Evolutionary conservation across 37 sponge, comb jelly and placozoan genomes (phyloP).

Genomic region (Mnemiopsis leidyi): DNA sequence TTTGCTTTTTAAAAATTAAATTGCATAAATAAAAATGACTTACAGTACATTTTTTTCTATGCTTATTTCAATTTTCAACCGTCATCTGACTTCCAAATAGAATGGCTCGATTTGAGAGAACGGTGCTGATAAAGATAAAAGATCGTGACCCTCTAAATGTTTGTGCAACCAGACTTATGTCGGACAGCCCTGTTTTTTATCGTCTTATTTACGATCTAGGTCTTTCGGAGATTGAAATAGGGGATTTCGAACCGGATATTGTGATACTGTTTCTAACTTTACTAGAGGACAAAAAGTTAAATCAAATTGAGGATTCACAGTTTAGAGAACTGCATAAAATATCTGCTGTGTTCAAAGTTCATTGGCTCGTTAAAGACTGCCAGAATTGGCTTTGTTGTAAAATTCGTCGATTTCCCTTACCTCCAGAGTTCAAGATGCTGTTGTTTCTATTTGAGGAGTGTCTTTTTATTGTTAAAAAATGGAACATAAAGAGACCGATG

Average conservation of each 20-base stretch:
- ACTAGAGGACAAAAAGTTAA: neutral
- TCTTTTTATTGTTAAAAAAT: neutral
- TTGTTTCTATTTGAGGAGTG: neutral
- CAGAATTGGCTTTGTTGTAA: neutral
- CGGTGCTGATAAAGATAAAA: neutral
- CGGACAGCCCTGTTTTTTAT: neutral
- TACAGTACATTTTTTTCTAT: too few species aligned
- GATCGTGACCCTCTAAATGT: neutral
- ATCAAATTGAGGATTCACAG: neutral
- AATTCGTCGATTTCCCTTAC: neutral
- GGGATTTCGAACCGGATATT: neutral
- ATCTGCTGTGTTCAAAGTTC: neutral
- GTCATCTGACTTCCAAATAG: too few species aligned
- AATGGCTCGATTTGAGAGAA: neutral
- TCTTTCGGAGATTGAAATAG: neutral
- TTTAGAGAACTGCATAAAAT: neutral
- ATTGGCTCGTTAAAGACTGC: neutral
- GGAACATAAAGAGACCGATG: neutral
- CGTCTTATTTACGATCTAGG: neutral
- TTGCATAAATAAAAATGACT: too few species aligned
- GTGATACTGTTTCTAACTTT: neutral
- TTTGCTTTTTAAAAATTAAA: too few species aligned
- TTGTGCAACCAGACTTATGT: neutral
- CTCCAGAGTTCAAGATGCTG: neutral
- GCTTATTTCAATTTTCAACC: too few species aligned